Conservation (phyloP, 2,113 vertebrate species). For the Numida meleagris region DNA sequence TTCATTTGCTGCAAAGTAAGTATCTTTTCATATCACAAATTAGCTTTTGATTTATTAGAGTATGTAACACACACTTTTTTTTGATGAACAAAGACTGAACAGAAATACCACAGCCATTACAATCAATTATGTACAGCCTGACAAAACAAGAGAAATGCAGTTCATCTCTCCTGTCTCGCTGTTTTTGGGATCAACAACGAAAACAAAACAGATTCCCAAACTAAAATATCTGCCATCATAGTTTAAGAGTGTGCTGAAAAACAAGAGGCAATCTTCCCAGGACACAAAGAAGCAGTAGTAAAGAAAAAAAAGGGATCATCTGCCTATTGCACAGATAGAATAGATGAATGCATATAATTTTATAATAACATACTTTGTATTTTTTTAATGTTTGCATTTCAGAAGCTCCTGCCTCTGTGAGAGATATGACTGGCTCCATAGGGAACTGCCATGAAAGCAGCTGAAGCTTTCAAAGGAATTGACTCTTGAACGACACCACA, state of each 20-base stretch:
- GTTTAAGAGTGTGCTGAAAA: neutral
- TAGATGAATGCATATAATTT: neutral
- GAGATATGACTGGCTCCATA: neutral
- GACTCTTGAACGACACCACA: neutral
- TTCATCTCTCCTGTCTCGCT: neutral
- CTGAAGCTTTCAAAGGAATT: neutral
- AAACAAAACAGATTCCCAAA: neutral
- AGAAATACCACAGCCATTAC: neutral
- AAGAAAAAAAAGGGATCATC: conserved; percentile 18
- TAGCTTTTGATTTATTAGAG: conserved; percentile 8
- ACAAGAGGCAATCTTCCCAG: neutral
- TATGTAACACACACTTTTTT: neutral
- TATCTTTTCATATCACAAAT: conserved; percentile 6
- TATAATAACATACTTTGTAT: neutral
- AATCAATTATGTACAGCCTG: neutral
- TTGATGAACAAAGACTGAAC: neutral
- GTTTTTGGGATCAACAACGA: neutral
- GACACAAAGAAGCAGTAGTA: neutral
- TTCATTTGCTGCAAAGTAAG: conserved; percentile 23
- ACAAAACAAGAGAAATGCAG: neutral
- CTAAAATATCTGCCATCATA: neutral
- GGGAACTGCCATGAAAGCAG: conserved; percentile 6
- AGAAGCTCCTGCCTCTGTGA: neutral
- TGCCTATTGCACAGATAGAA: neutral
- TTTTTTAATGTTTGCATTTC: neutral